Conservation (phyloP, 2,888 invertebrate species). For the Pecten maximus region DNA sequence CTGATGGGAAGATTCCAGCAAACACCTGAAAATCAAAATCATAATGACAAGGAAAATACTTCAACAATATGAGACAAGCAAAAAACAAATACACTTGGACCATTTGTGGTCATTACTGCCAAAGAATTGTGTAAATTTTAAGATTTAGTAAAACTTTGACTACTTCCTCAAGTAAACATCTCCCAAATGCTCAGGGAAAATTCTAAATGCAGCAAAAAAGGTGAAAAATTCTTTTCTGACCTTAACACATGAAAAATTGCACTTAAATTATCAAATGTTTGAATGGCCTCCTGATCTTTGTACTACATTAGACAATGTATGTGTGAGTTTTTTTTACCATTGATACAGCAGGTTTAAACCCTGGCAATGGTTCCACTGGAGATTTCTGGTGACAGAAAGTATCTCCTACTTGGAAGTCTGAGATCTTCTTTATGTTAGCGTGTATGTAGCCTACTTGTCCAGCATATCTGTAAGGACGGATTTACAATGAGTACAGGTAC, state of each 20-base stretch:
- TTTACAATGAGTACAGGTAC: neutral
- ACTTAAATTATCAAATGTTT: no score
- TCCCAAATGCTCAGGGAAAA: no score
- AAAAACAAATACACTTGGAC: no score
- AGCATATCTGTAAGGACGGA: constrained; percentile 84
- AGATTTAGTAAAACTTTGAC: no score
- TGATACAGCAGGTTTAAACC: constrained; percentile 88
- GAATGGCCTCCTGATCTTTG: neutral
- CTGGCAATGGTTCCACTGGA: constrained; percentile 86
- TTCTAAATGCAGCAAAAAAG: no score
- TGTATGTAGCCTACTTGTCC: constrained; percentile 97
- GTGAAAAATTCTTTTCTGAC: no score
- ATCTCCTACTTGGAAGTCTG: constrained; percentile 90
- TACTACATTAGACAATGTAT: neutral
- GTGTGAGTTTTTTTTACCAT: constrained; percentile 85
- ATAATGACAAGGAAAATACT: neutral
- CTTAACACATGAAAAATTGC: no score
- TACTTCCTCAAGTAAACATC: no score
- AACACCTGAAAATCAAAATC: constrained; percentile 84
- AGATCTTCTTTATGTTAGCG: constrained; percentile 90
- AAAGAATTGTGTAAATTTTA: no score
- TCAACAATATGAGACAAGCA: no score
- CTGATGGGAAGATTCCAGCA: constrained; percentile 94
- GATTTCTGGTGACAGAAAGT: constrained; percentile 86
- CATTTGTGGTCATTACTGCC: no score